A percentile compares a stretch with the other conserved stretches of the same genome.
Conservation (phyloP, 2,113 vertebrate species). For the Xyrauchen texanus region DNA sequence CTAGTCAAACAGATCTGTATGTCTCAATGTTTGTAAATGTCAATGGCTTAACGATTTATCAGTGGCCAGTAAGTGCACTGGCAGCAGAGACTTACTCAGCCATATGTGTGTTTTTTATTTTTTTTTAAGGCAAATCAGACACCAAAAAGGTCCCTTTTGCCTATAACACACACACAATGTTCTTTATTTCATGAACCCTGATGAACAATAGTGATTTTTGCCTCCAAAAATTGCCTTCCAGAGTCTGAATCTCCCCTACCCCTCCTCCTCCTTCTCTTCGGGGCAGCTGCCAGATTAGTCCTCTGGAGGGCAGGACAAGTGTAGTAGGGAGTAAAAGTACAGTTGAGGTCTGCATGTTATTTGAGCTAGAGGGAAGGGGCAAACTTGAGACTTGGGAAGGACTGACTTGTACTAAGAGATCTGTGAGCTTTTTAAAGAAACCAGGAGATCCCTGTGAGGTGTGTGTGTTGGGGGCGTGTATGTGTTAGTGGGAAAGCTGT, state of each 20-base stretch:
- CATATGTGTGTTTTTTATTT: conserved; percentile 37
- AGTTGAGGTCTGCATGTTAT: conserved; percentile 57
- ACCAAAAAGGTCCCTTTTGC: conserved; percentile 4
- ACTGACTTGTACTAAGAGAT: conserved; percentile 7
- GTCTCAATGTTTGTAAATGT: conserved; percentile 75
- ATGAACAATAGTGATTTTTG: conserved; percentile 36
- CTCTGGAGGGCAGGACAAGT: conserved; percentile 57
- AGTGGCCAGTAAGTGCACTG: conserved; percentile 68
- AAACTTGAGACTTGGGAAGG: conserved; percentile 38
- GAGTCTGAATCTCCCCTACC: conserved; percentile 30
- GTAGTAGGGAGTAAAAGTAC: conserved; percentile 64
- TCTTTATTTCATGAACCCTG: not conserved
- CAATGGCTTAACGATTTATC: conserved; percentile 80
- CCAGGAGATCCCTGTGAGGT: conserved; percentile 4
- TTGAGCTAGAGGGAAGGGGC: conserved; percentile 46
- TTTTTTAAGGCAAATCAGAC: not conserved
- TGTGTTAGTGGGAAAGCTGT: not conserved
- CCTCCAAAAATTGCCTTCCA: not conserved
- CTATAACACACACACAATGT: conserved; percentile 3
- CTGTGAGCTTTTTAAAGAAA: conserved; percentile 23
- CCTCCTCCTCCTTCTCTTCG: conserved; percentile 26
- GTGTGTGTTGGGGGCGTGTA: not conserved
- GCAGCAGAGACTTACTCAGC: conserved; percentile 67
- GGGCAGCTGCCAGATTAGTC: conserved; percentile 54
- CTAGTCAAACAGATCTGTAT: conserved; percentile 73